Percentiles rank a stretch among this genome's conserved stretches.
phyloP scores from a whole-genome alignment of 2,797 vertebrate genomes.

The Alca torda region DNA sequence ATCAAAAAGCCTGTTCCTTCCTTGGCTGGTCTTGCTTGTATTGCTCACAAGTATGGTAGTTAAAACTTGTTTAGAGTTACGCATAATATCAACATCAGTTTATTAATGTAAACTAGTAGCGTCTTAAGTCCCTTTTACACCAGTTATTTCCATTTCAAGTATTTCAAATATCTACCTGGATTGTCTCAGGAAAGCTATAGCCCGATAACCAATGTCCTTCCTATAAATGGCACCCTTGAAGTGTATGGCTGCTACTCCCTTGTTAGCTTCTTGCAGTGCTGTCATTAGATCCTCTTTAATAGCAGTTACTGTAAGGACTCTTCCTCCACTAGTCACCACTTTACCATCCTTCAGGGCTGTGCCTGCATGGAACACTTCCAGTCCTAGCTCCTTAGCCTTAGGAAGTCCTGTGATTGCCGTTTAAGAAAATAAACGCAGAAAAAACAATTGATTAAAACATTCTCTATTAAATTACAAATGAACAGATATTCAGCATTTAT shows the following conservation, averaged over 20 bases:
- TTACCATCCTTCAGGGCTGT: slow-evolving; percentile 81
- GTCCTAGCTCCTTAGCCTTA: slow-evolving; percentile 79
- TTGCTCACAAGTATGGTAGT: neutral
- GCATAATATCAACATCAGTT: neutral
- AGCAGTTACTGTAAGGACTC: slow-evolving; percentile 90
- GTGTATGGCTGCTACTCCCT: slow-evolving; percentile 78
- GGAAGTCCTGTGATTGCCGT: slow-evolving; percentile 79
- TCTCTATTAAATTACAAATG: neutral
- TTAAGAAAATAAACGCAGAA: neutral
- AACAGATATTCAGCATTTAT: fast-evolving
- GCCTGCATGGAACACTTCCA: slow-evolving; percentile 93
- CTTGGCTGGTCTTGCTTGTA: neutral
- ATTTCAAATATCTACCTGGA: slow-evolving; percentile 82
- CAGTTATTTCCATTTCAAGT: neutral
- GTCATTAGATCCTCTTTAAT: slow-evolving; percentile 76
- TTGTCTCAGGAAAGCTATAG: slow-evolving; percentile 84
- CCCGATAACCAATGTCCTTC: slow-evolving; percentile 87
- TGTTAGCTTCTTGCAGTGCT: slow-evolving; percentile 84
- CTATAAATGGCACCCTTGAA: slow-evolving; percentile 88
- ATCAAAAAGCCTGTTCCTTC: neutral
- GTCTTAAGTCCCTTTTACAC: neutral
- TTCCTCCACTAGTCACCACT: slow-evolving; percentile 88
- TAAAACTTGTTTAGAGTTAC: neutral
- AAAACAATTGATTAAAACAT: neutral
- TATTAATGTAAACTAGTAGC: neutral